A percentile compares a stretch with the other conserved stretches of the same genome.
Evolutionary conservation across 2,888 invertebrate genomes (phyloP).

Genomic region (Polylopha cassiicola): DNA sequence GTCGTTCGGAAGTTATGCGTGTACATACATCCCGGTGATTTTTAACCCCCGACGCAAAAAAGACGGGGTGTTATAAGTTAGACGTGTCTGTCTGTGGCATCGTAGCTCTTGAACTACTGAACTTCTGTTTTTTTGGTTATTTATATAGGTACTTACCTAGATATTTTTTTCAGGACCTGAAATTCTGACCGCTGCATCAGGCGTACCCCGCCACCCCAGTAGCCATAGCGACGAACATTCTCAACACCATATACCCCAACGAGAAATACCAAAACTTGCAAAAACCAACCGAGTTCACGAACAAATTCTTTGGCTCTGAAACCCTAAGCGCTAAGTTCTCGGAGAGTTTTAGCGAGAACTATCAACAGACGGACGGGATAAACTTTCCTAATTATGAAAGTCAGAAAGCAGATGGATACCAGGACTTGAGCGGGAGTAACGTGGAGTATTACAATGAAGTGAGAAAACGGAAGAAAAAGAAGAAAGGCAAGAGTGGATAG

Average conservation of each 20-base stretch:
- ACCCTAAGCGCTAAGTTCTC: constrained; percentile 54
- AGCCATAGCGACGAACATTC: constrained; percentile 61
- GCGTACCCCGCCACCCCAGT: constrained; percentile 59
- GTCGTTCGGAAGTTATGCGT: too few species aligned
- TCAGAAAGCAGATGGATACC: constrained; percentile 52
- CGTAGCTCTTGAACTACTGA: too few species aligned
- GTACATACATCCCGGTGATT: too few species aligned
- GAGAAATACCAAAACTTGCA: constrained; percentile 62
- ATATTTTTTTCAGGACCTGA: constrained; percentile 70
- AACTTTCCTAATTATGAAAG: constrained; percentile 58
- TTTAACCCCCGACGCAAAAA: too few species aligned
- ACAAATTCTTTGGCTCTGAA: constrained; percentile 64
- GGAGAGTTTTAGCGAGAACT: constrained; percentile 58
- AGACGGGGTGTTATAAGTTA: too few species aligned
- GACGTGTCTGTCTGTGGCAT: too few species aligned
- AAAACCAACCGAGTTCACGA: constrained; percentile 39
- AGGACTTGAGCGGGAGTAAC: constrained; percentile 55
- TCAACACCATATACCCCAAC: constrained; percentile 60
- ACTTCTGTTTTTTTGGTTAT: too few species aligned
- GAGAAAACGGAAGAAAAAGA: constrained; percentile 53
- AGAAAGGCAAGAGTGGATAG: constrained; percentile 23
- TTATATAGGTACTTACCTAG: too few species aligned
- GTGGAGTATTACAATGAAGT: constrained; percentile 45
- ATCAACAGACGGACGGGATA: constrained; percentile 57
- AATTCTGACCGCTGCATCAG: constrained; percentile 78